phyloP scores from a whole-genome alignment of 92 coral and sea anemone species.

The Nematostella vectensis region DNA sequence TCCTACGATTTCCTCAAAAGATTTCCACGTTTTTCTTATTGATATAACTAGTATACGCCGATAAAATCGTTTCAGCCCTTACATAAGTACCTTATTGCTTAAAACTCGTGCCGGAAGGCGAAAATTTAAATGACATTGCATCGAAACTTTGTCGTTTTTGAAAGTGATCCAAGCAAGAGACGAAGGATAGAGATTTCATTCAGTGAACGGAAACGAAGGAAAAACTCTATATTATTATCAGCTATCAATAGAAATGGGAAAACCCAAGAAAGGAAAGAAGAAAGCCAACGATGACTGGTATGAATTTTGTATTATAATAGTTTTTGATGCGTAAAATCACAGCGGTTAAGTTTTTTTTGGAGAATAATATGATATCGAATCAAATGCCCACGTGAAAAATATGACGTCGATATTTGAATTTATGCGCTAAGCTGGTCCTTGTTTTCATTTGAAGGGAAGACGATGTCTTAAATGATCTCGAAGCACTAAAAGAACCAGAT shows the following conservation, averaged over 20 bases:
- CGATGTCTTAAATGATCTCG: slow-evolving; percentile 89
- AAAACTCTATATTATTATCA: neutral
- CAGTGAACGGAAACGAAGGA: slow-evolving; percentile 7
- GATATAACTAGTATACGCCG: too few relatives aligned
- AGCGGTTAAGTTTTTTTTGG: neutral
- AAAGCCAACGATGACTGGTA: slow-evolving; percentile 89
- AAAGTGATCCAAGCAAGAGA: neutral
- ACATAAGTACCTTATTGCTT: too few relatives aligned
- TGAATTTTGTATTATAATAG: slow-evolving; percentile 4
- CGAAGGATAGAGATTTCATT: neutral
- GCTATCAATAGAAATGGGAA: slow-evolving; percentile 51
- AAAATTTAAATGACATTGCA: slow-evolving; percentile 5
- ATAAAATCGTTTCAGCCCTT: too few relatives aligned
- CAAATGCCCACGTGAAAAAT: neutral
- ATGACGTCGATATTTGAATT: neutral
- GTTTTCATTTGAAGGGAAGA: slow-evolving; percentile 65
- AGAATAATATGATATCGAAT: too few relatives aligned
- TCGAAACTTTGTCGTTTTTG: neutral
- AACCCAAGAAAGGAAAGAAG: slow-evolving; percentile 87
- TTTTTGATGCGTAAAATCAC: neutral
- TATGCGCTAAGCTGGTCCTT: neutral
- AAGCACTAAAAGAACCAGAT: slow-evolving; percentile 50
- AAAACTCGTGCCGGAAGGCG: too few relatives aligned
- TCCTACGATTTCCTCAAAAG: too few relatives aligned
- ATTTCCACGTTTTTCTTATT: too few relatives aligned